A percentile compares a stretch with the other conserved stretches of the same genome.
phyloP scores from a whole-genome alignment of 2,888 invertebrate species.

The Rotaria magnacalcarata region DNA sequence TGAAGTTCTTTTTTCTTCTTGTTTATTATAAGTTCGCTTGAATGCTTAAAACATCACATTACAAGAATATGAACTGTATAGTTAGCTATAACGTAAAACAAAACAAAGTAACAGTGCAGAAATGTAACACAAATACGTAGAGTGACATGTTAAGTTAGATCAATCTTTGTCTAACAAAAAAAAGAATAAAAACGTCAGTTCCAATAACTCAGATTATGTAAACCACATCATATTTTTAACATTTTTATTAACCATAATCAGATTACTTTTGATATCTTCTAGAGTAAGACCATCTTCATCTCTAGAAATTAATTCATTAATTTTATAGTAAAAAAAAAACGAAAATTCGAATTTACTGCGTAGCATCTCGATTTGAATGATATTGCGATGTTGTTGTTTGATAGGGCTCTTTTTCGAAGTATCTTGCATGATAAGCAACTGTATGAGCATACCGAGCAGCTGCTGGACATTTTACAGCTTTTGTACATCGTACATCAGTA shows the following conservation, averaged over 20 bases:
- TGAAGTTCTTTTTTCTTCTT: background rate
- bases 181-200: too few species aligned
- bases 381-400: background rate
- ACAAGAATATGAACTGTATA: background rate
- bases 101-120: background rate
- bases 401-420: constrained; percentile 1
- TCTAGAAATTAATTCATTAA: background rate
- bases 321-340: background rate
- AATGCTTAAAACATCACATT: background rate
- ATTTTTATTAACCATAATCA: constrained; percentile 17
- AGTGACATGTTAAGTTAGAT: background rate
- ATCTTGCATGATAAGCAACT: constrained; percentile 11
- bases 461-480: constrained; percentile 26
- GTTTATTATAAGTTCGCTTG: background rate
- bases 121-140: background rate
- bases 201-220: background rate
- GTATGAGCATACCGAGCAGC: constrained; percentile 22
- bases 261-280: constrained; percentile 10
- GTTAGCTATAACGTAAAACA: background rate
- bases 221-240: constrained; percentile 28
- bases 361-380: background rate
- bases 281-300: constrained; percentile 21
- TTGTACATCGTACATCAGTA: constrained; percentile 35
- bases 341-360: background rate
- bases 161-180: too few species aligned